Evolutionary conservation across 2,888 invertebrate species (phyloP), one percentile per base, ranked within the genome.

Genomic region (Dasysyrphus albostriatus): DNA sequence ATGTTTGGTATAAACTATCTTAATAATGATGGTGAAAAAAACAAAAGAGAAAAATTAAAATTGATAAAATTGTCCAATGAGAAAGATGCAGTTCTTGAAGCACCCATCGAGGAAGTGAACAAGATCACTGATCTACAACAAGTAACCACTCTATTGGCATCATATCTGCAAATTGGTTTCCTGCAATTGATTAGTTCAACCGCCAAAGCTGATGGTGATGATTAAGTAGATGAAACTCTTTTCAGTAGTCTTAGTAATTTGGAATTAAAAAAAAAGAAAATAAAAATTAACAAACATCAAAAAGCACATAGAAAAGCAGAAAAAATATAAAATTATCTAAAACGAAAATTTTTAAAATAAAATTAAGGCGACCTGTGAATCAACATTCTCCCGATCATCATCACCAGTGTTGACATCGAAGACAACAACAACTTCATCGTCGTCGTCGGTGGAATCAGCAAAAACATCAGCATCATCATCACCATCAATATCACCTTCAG

Each of bases 301-400:
- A 84, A 82, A 82, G 74, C 77, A 74, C 51, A 85, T 65, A 77
- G 70, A 87, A 69, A 77, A 83, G 70, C 59, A 67, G 61, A 74
- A 74, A 72, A 70, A 76, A 70, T 39, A 81, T 49, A 70, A 37
- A 54, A 81, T 75, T 29, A 83, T 83, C 79, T 83, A 83, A 87
- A 87, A 75, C 87, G 83, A 83, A 87, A 16, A 85, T 85, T 82
- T 85, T 85, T 85, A 85, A 85, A 85, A 83, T 83, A 87, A 87
- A 83, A 87, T 87, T 79, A 87, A 87, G 79, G 88, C 88, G 72
- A 70, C 74, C 67, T 74, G 73, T 56, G 75, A 76, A 37, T 75
- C 88, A 82, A 39, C 85, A 44, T 42, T 10, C 5, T 10, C 58
- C 39, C 9, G 32, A 37, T 12, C 59, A 59, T 14, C 29, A 24